These are phyloP conservation scores for Campylomormyrus numenius DNA, from an alignment of 2,113 vertebrate genomes.

Conservation along the genomic window DNA sequence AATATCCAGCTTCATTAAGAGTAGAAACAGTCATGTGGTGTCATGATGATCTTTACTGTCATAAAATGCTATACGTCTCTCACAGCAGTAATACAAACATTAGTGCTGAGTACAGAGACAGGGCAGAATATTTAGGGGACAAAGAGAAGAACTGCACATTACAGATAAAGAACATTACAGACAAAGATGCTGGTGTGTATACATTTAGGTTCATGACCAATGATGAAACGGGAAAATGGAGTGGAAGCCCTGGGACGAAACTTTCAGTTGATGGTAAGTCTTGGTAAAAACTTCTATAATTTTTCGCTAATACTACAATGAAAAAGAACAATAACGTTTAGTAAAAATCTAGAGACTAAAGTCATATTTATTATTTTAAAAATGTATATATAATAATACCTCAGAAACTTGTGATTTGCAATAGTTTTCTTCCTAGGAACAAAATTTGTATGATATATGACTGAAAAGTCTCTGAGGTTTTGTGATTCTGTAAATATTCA, in stretches of 20 bases:
- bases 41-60: background rate
- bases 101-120: background rate
- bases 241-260: background rate
- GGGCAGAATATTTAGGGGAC: background rate
- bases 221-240: rapidly evolving
- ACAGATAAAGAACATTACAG: background rate
- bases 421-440: background rate
- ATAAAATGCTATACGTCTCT: background rate
- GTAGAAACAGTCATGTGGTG: background rate
- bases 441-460: background rate
- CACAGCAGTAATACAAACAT: background rate
- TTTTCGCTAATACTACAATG: background rate
- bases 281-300: background rate
- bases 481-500: background rate
- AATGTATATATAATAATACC: background rate
- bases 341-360: too few species aligned
- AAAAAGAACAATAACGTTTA: background rate
- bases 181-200: background rate
- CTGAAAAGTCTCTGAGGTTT: background rate
- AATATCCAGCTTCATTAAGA: background rate
- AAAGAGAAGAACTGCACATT: background rate
- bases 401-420: background rate
- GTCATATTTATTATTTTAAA: background rate
- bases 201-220: background rate
- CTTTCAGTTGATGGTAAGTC: background rate